Base-by-base conservation (phyloP, 2,888 invertebrate species). In the Fragum sueziense region DNA sequence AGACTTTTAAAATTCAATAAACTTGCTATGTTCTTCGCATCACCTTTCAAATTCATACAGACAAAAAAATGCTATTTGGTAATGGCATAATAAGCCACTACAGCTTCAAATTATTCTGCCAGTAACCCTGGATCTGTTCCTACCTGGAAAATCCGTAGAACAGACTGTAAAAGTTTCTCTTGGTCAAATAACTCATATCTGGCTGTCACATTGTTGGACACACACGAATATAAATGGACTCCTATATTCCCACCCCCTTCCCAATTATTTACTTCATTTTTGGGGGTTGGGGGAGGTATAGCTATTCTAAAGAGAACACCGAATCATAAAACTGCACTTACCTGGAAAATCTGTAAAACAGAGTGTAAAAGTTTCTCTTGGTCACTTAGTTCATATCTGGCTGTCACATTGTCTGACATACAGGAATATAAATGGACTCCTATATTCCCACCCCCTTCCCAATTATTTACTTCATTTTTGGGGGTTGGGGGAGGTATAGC, bases 171-270 rank as follows among this genome's bases (percentile, higher is more conserved):
- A 1, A 79, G 54, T 2, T 74, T 34, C 27, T 3, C 2, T 29
- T 79, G 76, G 29, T 82, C 74, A 0, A 27, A 31, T 3, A 82
- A n/a, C 57, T 82, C 82, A 59, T 71, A 79, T 27, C 59, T 68
- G 4, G 52, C 25, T 62, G n/a, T 27, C 0, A 82, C 70, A 14
- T 33, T 41, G 14, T 37, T 17, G 14, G 65, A 65, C 11, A 65
- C 20, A 27, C 6, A 37, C 14, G 65, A 41, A 41, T 65, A 65
- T 1, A 41, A 34, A 65, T 37, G 41, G 4, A 65, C 37, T n/a
- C n/a, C n/a, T n/a, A n/a, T n/a, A 41, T 17, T 41, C 41, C 41
- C 9, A 41, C 17, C 17, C 41, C 41, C 41, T 41, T 41, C 17
- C 41, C 41, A 17, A 17, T 11, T 41, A 11, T 41, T 41, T 9